Evolutionary conservation across 2,113 vertebrate genomes (phyloP), one percentile per base, ranked within the genome.

Genomic region (Pollimyrus isidori): DNA sequence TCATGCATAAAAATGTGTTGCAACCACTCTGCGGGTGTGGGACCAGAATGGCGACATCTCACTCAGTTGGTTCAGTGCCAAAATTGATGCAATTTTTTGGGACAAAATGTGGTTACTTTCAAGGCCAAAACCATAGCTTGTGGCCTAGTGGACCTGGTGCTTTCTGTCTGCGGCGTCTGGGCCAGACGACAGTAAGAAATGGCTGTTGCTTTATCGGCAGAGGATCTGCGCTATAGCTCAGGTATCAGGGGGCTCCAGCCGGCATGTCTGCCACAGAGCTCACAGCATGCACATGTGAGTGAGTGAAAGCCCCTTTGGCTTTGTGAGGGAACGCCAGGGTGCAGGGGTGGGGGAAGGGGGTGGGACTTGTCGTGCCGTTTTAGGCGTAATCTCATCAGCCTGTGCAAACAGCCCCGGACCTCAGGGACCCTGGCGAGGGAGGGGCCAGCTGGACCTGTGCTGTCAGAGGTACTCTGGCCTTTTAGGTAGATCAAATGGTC

Each of bases 401-500:
- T 80, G 73, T 80, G 73, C 73, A 80, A 80, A 80, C 73, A 80
- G 35, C 17, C 30, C 4, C 1, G 3, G 73, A 80, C 73, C 73
- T 42, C 35, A 48, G 21, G 21, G 45, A 46, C 82, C 82, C 82
- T n/a, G 39, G 82, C 3, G 2, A 39, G 23, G 35, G 76, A 30
- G 80, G 56, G 58, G 15, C 23, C 56, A 26, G 89, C 90, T 90
- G 87, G 30, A 52, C 23, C 42, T 50, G 30, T 35, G 69, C 49
- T 87, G 88, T 91, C 88, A 89, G 45, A 80, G 53, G 19, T 45
- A 50, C 86, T 90, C 89, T 91, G 82, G 13, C 52, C 88, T 76
- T 90, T 85, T 56, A 87, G 26, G 39, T 50, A 88, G 91, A 91
- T 92, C 89, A 90, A 91, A 91, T 83, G 46, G 6, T 56, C 87